These are phyloP conservation scores for Gila orcuttii DNA, from an alignment of 2,113 vertebrate genomes.

Conservation along the genomic window DNA sequence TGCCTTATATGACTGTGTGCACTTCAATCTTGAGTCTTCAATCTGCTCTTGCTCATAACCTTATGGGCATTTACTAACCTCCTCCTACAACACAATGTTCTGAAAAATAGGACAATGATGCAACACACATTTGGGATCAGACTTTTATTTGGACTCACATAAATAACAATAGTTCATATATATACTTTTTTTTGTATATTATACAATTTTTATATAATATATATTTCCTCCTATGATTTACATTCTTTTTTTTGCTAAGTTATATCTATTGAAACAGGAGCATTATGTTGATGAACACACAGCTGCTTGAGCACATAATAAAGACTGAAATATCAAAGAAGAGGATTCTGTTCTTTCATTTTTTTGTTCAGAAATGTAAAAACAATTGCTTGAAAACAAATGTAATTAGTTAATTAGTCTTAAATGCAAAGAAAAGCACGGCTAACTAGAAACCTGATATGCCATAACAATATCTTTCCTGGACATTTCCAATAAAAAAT, in stretches of 20 bases:
- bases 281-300: slow-evolving; percentile 65
- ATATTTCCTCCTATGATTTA: slow-evolving; percentile 79
- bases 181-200: slow-evolving; percentile 73
- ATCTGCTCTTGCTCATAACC: slow-evolving; percentile 29
- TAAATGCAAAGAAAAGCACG: slow-evolving; percentile 65
- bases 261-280: slow-evolving; percentile 72
- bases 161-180: slow-evolving; percentile 81
- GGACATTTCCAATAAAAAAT: slow-evolving; percentile 43
- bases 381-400: slow-evolving; percentile 36
- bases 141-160: slow-evolving; percentile 83
- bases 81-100: slow-evolving; percentile 37
- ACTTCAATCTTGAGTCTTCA: too few species aligned
- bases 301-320: slow-evolving; percentile 66
- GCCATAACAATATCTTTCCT: slow-evolving; percentile 42
- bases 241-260: slow-evolving; percentile 73
- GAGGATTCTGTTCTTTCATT: slow-evolving; percentile 49
- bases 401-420: slow-evolving; percentile 63
- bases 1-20: slow-evolving; percentile 58
- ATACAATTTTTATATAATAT: slow-evolving; percentile 82
- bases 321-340: slow-evolving; percentile 69
- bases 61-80: slow-evolving; percentile 18
- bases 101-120: slow-evolving; percentile 11
- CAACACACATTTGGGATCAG: slow-evolving; percentile 66
- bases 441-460: slow-evolving; percentile 65
- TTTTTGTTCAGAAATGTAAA: slow-evolving; percentile 46